These are phyloP conservation scores for Druon quercuslanigerum DNA, from an alignment of 1,140 invertebrate species.

Conservation along the genomic window DNA sequence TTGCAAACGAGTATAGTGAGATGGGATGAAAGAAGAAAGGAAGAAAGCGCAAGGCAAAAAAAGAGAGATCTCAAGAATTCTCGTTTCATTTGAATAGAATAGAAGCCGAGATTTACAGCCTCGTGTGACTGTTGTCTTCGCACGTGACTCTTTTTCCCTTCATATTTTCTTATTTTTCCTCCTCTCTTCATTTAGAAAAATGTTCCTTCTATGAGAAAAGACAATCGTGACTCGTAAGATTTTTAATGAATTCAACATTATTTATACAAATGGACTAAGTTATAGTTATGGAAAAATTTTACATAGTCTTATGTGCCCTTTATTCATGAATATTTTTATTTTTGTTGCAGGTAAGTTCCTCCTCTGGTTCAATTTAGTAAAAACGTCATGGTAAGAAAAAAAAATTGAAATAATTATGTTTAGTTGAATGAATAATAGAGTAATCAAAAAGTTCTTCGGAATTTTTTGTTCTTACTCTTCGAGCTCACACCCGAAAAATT, in stretches of 20 bases:
- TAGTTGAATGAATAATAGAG: too few relatives aligned
- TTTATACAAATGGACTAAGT: too few relatives aligned
- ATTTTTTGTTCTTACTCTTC: too few relatives aligned
- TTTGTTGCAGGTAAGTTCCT: too few relatives aligned
- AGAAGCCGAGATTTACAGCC: conserved; percentile 70
- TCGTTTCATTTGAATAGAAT: conserved; percentile 74
- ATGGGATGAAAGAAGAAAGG: conserved; percentile 19
- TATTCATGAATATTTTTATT: too few relatives aligned
- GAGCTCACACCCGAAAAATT: too few relatives aligned
- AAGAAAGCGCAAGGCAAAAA: conserved; percentile 14
- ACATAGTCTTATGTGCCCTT: too few relatives aligned
- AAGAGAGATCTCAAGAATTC: conserved; percentile 53
- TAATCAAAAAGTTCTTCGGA: too few relatives aligned
- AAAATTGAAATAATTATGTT: too few relatives aligned
- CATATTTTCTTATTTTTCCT: conserved; percentile 50
- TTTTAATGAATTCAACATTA: not conserved
- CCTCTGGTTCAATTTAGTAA: too few relatives aligned
- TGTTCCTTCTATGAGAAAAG: not conserved
- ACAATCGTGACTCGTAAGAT: not conserved
- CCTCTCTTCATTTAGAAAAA: not conserved
- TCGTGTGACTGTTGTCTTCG: conserved; percentile 50
- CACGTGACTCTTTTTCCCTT: conserved; percentile 66
- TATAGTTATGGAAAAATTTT: too few relatives aligned
- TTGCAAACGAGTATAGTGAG: conserved; percentile 27
- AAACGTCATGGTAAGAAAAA: too few relatives aligned